Evolutionary conservation across 2,113 vertebrate species (phyloP), one percentile per base, ranked within the genome.

Genomic region (Thomomys bottae): DNA sequence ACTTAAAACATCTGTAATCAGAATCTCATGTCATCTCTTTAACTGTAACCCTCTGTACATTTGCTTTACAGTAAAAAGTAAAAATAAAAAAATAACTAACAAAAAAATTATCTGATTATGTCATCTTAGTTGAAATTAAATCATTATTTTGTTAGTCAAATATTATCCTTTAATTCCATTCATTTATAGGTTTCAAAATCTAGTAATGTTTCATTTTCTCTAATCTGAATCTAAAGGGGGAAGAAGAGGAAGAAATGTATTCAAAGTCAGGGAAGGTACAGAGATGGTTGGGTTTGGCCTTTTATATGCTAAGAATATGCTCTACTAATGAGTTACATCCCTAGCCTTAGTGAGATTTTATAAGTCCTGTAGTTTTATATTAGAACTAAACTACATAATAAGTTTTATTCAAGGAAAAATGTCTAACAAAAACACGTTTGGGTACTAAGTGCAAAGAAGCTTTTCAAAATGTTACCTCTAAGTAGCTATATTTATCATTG

Each of bases 341-440:
- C 14, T 14, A 72, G 6, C 17, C 3, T 2, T 11, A n/a, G 45
- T 15, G 83, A 82, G 95, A 89, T 93, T 96, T 95, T 57, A 90
- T 91, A 94, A 87, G 67, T 92, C 57, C 54, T 93, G 49, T 90
- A 94, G 72, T 0, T 88, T 89, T 49, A 54, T 83, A 95, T 92
- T 94, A 72, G 72, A 96, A 77, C 38, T 95, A 96, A 84, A 73
- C 86, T 40, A 64, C 63, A 79, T 49, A 1, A 0, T 32, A 71
- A 32, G 15, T 14, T 76, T 75, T 78, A 66, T 63, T 81, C 10
- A 36, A 80, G 76, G 72, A 91, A 96, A 97, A 88, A 87, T 84
- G 80, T 59, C 36, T 84, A 92, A 72, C 54, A 97, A 97, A 54
- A 95, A 91, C 88, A 0, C 54, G 91, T 34, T 90, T 95, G 84